Evolutionary conservation across 2,113 vertebrate species (phyloP), one percentile per base, ranked within the genome.

Genomic region (Ibidorhyncha struthersii): DNA sequence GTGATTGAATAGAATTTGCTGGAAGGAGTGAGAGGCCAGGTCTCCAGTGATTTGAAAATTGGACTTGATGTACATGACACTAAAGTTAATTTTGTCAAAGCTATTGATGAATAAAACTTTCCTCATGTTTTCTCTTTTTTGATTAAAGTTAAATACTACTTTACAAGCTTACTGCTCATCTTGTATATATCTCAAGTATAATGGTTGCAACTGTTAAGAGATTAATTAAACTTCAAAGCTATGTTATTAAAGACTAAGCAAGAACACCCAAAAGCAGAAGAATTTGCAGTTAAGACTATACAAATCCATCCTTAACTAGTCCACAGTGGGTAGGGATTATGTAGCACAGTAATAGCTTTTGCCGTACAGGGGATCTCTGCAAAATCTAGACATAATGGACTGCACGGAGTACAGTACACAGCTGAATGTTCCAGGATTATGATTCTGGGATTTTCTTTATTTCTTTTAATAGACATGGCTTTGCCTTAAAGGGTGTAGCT

Each of bases 391-490:
- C 53, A 43, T 65, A 77, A 30, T 38, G 73, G 72, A 52, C 77
- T 79, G 14, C 62, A 53, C 1, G 4, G 40, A 82, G 38, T 78
- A 82, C 56, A 86, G 86, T 73, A 71, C 55, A 56, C 21, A 65
- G 62, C 77, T 61, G 50, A 72, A 56, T 38, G 40, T 91, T 90
- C 53, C 87, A 93, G 93, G 78, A 85, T 77, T 95, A 34, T 63
- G 89, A 86, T 87, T 92, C 80, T 79, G 82, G 83, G 73, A 53
- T 90, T 96, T 87, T 94, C 66, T 96, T 38, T n/a, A 72, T 96
- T 96, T 95, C 97, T 96, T 96, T 96, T 95, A 95, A 96, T 94
- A 96, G 94, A 85, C 58, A 62, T 65, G 73, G 77, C 53, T 96
- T 94, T 95, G 89, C 70, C 87, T 93, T 80, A 62, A 95, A 95